Percentiles rank a stretch among this genome's conserved stretches.
These are phyloP conservation scores for Streptopelia turtur DNA, from an alignment of 2,797 vertebrate species.

Conservation along the genomic window DNA sequence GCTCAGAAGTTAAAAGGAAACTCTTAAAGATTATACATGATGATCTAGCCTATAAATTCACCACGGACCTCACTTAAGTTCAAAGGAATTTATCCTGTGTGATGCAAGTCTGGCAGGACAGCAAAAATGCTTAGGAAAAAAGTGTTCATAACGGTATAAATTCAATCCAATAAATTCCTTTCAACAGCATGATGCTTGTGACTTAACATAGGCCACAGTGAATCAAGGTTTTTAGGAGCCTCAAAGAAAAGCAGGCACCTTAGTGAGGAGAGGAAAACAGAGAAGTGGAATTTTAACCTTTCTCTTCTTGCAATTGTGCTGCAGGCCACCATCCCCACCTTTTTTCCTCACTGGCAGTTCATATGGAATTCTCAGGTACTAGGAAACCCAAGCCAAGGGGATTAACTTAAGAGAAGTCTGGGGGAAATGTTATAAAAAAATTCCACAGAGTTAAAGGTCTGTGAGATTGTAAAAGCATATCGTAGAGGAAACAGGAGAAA, in stretches of 20 bases:
- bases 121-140: background rate
- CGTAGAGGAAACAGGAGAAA: slow-evolving; percentile 9
- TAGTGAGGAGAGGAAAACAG: background rate
- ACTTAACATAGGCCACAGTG: background rate
- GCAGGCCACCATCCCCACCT: background rate
- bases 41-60: slow-evolving; percentile 17
- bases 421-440: background rate
- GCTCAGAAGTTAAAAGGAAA: slow-evolving; percentile 29
- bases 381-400: slow-evolving; percentile 17
- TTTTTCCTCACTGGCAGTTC: slow-evolving; percentile 23
- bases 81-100: slow-evolving; percentile 1
- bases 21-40: background rate
- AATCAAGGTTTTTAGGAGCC: background rate
- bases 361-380: slow-evolving; percentile 29
- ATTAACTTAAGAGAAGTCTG: slow-evolving; percentile 19
- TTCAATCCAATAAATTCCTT: background rate
- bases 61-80: background rate
- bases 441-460: background rate
- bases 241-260: background rate
- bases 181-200: background rate
- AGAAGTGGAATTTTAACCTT: background rate
- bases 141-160: background rate
- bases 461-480: background rate
- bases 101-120: slow-evolving; percentile 14
- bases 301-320: background rate